Evolutionary conservation across 1,140 invertebrate species (phyloP).

Genomic region (Carcinoscorpius rotundicauda): DNA sequence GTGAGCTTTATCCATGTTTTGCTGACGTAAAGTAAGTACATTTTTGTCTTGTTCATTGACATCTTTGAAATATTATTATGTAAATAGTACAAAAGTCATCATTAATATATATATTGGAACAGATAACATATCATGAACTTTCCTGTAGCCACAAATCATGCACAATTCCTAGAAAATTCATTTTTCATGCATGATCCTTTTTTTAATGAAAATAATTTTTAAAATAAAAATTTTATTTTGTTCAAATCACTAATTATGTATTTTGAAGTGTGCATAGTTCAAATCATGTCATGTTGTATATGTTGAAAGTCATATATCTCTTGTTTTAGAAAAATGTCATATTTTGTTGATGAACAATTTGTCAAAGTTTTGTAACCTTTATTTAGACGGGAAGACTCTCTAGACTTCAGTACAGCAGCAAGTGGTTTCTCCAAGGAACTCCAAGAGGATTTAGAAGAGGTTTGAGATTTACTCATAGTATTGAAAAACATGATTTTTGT

Average conservation of each 20-base stretch:
- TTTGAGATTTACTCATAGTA: constrained; percentile 14
- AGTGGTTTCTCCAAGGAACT: constrained; percentile 81
- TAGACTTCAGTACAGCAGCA: constrained; percentile 81
- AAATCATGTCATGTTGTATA: too few species aligned
- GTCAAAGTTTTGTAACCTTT: too few species aligned
- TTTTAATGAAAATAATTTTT: too few species aligned
- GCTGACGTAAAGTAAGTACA: constrained; percentile 47
- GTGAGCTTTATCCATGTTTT: constrained; percentile 73
- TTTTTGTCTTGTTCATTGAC: constrained; percentile 3
- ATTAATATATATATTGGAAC: constrained; percentile 6
- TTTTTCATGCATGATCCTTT: too few species aligned
- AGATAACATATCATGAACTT: neutral
- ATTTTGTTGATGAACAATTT: too few species aligned
- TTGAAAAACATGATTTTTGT: neutral
- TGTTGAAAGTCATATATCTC: too few species aligned
- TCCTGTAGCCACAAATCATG: too few species aligned
- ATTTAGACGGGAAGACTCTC: constrained; percentile 54
- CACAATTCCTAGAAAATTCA: too few species aligned
- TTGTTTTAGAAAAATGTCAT: too few species aligned
- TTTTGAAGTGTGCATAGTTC: too few species aligned
- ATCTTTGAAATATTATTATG: neutral
- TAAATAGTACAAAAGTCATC: constrained; percentile 11
- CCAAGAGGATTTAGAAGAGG: constrained; percentile 52
- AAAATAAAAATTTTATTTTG: too few species aligned
- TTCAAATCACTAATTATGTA: too few species aligned